These are phyloP conservation scores for Chloebia gouldiae DNA, from an alignment of 2,113 vertebrate species.

Conservation along the genomic window DNA sequence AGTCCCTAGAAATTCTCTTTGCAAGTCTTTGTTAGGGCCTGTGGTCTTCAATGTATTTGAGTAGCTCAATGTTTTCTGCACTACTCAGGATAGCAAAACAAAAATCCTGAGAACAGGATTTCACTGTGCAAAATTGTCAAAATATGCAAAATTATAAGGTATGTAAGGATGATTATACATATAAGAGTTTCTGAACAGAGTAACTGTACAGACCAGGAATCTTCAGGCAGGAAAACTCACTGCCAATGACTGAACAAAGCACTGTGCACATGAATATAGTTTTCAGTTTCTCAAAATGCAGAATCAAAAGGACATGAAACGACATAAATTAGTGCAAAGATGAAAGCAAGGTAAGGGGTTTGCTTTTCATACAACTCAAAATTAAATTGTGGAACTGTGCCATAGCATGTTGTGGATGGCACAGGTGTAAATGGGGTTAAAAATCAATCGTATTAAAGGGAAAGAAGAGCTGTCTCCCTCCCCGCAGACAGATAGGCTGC, in stretches of 20 bases:
- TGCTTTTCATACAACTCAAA: neutral
- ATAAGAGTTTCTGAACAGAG: neutral
- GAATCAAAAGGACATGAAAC: neutral
- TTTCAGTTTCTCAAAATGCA: neutral
- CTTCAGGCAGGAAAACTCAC: neutral
- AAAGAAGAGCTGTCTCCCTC: neutral
- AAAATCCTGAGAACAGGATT: neutral
- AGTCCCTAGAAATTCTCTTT: neutral
- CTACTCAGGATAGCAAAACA: neutral
- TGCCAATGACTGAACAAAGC: neutral
- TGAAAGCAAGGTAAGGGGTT: neutral
- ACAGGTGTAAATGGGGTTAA: neutral
- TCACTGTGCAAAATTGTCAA: neutral
- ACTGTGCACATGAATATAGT: neutral
- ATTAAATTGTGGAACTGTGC: neutral
- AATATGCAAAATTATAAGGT: neutral
- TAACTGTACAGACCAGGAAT: neutral
- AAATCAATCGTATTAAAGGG: neutral
- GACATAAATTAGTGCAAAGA: neutral
- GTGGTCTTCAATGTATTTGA: neutral
- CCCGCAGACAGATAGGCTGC: neutral
- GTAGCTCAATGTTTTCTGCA: neutral
- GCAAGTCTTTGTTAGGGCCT: neutral
- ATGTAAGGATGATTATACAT: neutral
- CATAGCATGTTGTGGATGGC: neutral